Conservation (phyloP, 2,888 invertebrate genomes). For the Drosophila cyrtoloma region DNA sequence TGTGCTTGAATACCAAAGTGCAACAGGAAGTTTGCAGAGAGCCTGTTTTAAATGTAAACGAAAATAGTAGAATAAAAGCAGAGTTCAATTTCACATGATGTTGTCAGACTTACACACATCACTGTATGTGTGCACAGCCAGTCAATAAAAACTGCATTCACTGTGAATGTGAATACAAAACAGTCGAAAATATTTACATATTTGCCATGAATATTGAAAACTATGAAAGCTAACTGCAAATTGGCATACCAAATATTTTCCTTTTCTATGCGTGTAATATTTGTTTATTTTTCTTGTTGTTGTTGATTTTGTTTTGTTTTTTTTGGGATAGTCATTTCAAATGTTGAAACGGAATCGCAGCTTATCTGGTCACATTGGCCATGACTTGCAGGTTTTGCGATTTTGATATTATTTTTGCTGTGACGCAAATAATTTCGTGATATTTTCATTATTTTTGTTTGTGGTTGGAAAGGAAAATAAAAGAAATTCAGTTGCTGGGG, state of each 20-base stretch:
- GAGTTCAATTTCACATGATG: constrained; percentile 8
- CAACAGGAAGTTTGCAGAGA: constrained; percentile 1
- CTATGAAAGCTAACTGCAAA: constrained; percentile 9
- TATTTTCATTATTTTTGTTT: neutral
- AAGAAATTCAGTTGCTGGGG: neutral
- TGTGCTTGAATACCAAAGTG: neutral
- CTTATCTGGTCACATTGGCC: constrained; percentile 56
- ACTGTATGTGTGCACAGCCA: neutral
- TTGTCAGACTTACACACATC: neutral
- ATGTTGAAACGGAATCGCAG: constrained; percentile 44
- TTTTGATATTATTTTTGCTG: constrained; percentile 38
- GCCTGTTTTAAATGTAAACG: neutral
- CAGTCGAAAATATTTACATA: constrained; percentile 22
- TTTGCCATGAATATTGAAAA: constrained; percentile 37
- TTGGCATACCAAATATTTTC: neutral
- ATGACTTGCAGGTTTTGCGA: constrained; percentile 10
- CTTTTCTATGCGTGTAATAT: neutral
- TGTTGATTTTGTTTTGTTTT: neutral
- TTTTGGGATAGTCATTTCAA: constrained; percentile 2
- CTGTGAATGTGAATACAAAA: neutral
- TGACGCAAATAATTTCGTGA: constrained; percentile 8
- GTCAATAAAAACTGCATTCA: constrained; percentile 20
- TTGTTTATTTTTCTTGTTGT: neutral
- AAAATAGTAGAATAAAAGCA: neutral
- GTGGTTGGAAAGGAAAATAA: neutral